phyloP scores from a whole-genome alignment of 2,888 invertebrate species.

The Dione juno region DNA sequence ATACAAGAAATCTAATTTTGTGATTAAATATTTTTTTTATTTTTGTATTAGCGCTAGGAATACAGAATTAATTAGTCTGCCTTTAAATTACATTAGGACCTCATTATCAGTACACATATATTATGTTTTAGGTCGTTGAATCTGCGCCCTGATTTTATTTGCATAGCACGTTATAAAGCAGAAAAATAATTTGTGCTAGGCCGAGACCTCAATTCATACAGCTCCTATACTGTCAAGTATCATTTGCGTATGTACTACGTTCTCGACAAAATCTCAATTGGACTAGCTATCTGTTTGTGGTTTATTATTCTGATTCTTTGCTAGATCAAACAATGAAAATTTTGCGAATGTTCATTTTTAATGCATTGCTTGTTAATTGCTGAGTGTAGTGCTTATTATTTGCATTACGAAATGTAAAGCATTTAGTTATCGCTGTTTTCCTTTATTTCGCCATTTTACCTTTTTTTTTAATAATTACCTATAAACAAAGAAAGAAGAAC shows the following conservation, averaged over 20 bases:
- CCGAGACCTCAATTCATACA: slow-evolving; percentile 31
- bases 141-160: slow-evolving; percentile 32
- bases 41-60: too few relatives aligned
- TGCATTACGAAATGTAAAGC: background rate
- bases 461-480: background rate
- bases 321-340: slow-evolving; percentile 17
- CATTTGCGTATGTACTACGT: slow-evolving; percentile 30
- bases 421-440: background rate
- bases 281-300: slow-evolving; percentile 4
- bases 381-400: background rate
- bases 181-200: slow-evolving; percentile 32
- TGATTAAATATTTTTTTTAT: too few relatives aligned
- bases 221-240: slow-evolving; percentile 28
- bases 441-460: background rate
- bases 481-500: too few relatives aligned
- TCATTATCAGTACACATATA: slow-evolving; percentile 18
- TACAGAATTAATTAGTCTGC: slow-evolving; percentile 4
- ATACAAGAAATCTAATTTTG: too few relatives aligned
- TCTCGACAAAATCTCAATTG: slow-evolving; percentile 30
- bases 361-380: slow-evolving; percentile 1
- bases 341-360: slow-evolving; percentile 7
- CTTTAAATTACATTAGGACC: background rate
- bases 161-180: slow-evolving; percentile 33
- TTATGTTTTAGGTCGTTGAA: slow-evolving; percentile 29
- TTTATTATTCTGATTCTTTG: slow-evolving; percentile 13